Evolutionary conservation across 2,888 invertebrate genomes (phyloP), one percentile per base, ranked within the genome.

Genomic region (Nomada ruficornis): DNA sequence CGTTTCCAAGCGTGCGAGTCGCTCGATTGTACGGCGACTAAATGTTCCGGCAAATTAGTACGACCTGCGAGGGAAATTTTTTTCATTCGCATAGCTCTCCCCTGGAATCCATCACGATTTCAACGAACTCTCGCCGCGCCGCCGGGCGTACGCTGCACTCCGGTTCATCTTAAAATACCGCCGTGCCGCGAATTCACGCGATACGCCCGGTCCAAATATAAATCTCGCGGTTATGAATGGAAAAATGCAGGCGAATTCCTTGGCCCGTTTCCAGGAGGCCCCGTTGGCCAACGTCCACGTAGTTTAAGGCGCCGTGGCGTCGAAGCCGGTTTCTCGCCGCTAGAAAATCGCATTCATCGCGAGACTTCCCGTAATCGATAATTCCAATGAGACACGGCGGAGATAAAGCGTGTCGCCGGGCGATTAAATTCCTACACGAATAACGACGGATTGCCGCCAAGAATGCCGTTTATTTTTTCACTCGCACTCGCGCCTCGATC

Each of bases 211-310:
- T 84, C 86, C 85, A 86, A 89, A 91, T 90, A 89, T 90, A 92
- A 89, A 87, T 85, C 76, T 63, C 86, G 83, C 82, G 88, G 88
- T 93, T 92, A 92, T 92, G 92, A 92, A 93, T 93, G 93, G 91
- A 92, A 92, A 92, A 92, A 92, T 92, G 91, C 90, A 88, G 84
- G 89, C 87, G 89, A 88, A 92, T 92, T 92, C 91, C 85, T 86
- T 92, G 92, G 92, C 90, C 64, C 20, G 20, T 9, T 72, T 87
- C 90, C 92, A 92, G 80, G 60, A 83, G 82, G 79, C 86, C 77
- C 70, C 81, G 82, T 86, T 87, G 90, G 87, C 87, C 75, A 59
- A 29, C 29, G 67, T 85, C 88, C 90, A 89, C 87, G 86, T 82
- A 77, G 69, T 78, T 82, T 85, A 78, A 79, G 83, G 84, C 86